A percentile compares a stretch with the other conserved stretches of the same genome.
Conservation (phyloP, 2,113 vertebrate genomes). For the Eolophus roseicapilla region DNA sequence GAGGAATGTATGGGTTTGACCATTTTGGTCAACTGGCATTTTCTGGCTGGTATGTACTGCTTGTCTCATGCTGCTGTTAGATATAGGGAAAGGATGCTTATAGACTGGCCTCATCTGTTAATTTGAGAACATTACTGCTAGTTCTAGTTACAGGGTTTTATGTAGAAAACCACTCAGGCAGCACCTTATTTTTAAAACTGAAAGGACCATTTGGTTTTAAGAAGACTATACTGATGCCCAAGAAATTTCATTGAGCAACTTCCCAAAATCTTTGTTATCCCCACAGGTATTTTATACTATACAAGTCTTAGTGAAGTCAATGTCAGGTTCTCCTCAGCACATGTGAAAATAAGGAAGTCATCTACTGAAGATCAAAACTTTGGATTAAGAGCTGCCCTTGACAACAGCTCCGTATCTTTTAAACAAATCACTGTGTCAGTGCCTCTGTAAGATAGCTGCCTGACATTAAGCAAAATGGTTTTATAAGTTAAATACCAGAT, state of each 20-base stretch:
- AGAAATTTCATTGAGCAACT: background rate
- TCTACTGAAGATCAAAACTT: background rate
- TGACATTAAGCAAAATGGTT: background rate
- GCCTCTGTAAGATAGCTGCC: background rate
- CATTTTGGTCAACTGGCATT: background rate
- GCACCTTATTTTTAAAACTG: background rate
- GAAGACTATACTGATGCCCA: background rate
- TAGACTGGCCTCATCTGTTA: background rate
- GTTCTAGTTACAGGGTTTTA: background rate
- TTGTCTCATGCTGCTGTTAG: background rate
- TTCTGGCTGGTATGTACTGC: background rate
- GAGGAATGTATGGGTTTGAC: background rate
- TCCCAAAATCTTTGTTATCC: background rate
- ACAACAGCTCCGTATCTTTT: background rate
- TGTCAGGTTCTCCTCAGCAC: background rate
- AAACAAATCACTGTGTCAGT: background rate
- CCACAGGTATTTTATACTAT: background rate
- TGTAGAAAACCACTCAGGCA: background rate
- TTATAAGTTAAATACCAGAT: background rate
- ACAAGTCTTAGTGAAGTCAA: background rate
- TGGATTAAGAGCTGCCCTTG: background rate
- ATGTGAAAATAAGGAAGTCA: background rate
- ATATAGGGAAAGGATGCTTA: background rate
- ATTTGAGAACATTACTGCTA: background rate
- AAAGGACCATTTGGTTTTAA: background rate